Percentiles rank a stretch among this genome's conserved stretches.
phyloP scores from a whole-genome alignment of 2,113 vertebrate species.

The Carlito syrichta region DNA sequence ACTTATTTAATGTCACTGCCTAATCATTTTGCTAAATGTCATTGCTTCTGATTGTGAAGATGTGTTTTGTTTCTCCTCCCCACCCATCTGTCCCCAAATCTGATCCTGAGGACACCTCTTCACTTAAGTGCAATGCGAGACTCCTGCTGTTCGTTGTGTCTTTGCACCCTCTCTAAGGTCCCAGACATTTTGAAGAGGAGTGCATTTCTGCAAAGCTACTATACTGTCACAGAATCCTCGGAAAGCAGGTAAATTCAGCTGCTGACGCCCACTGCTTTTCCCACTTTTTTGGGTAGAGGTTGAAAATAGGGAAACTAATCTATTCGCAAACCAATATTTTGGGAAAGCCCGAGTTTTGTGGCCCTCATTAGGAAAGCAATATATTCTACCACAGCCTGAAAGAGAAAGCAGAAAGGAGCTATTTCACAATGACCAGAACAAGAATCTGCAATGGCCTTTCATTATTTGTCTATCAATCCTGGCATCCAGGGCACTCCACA shows the following conservation, averaged over 20 bases:
- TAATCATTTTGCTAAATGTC: conserved; percentile 73
- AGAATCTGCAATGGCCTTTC: not conserved
- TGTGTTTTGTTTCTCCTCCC: conserved; percentile 16
- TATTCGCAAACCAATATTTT: not conserved
- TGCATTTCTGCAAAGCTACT: not conserved
- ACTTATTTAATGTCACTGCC: conserved; percentile 64
- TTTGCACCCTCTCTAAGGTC: not conserved
- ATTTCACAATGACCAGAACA: not conserved
- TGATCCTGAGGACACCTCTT: not conserved
- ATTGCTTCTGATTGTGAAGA: conserved; percentile 36
- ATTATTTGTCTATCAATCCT: not conserved
- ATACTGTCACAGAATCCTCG: not conserved
- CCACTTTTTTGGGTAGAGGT: not conserved
- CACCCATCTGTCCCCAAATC: not conserved
- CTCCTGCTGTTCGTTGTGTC: not conserved
- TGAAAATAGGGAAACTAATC: not conserved
- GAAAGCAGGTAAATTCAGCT: not conserved
- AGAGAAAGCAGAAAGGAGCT: not conserved
- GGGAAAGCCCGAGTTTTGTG: not conserved
- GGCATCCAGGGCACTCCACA: not conserved
- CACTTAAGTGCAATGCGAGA: not conserved
- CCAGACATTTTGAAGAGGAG: not conserved
- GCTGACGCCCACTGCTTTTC: not conserved
- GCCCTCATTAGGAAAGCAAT: not conserved
- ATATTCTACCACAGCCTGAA: not conserved